Conservation (phyloP, 2,797 vertebrate species). For the Macroramphosus scolopax region DNA sequence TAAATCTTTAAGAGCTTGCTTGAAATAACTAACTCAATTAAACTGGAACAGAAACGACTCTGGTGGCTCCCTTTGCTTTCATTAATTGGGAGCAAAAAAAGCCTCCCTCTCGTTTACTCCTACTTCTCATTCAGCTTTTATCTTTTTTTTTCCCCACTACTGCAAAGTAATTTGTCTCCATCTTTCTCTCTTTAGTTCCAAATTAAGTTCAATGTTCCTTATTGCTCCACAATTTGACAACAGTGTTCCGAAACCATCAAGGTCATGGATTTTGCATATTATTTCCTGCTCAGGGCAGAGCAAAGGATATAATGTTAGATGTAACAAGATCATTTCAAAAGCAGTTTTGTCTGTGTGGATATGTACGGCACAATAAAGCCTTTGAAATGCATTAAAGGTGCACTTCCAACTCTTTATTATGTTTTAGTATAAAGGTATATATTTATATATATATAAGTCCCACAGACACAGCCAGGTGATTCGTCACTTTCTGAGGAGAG, state of each 20-base stretch:
- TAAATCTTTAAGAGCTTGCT: slow-evolving; percentile 28
- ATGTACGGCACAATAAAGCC: no score
- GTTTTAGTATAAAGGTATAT: no score
- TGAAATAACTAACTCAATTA: slow-evolving; percentile 63
- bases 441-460: slow-evolving; percentile 5
- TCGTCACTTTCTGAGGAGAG: slow-evolving; percentile 50
- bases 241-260: slow-evolving; percentile 15
- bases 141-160: slow-evolving; percentile 12
- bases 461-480: slow-evolving; percentile 43
- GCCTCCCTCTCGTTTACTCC: slow-evolving; percentile 27
- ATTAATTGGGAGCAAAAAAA: slow-evolving; percentile 52
- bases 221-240: slow-evolving; percentile 11
- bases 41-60: slow-evolving; percentile 52
- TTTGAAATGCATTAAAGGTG: no score
- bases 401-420: no score
- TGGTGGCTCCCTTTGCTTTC: slow-evolving; percentile 40
- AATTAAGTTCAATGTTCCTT: slow-evolving; percentile 32
- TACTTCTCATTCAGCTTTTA: slow-evolving; percentile 24
- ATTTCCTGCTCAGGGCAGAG: not conserved
- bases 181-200: slow-evolving; percentile 20
- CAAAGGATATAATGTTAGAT: not conserved
- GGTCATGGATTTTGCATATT: slow-evolving; percentile 22
- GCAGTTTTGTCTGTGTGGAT: no score
- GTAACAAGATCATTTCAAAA: not conserved
- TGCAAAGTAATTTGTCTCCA: slow-evolving; percentile 32